Evolutionary conservation across 1,140 invertebrate species (phyloP).

Genomic region (Ganaspis sp.): DNA sequence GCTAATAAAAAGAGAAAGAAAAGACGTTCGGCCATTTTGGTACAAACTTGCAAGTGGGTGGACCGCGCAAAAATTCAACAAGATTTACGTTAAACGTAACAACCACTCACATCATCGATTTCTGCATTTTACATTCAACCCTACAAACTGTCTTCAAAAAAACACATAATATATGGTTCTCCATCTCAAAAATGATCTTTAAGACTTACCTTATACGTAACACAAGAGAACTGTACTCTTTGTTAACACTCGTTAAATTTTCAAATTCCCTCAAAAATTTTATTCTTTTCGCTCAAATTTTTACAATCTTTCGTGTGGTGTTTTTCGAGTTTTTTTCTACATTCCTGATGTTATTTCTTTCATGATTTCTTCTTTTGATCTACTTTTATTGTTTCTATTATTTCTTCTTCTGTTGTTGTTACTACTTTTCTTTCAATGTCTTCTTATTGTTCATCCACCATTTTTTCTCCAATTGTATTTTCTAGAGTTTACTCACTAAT

Average conservation of each 20-base stretch:
- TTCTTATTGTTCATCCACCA: no score
- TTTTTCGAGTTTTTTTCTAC: no score
- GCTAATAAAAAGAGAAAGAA: constrained; percentile 47
- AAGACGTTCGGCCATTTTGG: constrained; percentile 47
- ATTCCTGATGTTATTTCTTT: no score
- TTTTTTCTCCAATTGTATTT: no score
- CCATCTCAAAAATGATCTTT: constrained; percentile 1
- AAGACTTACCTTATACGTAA: constrained; percentile 10
- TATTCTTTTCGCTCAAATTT: background rate
- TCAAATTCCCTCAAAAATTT: background rate
- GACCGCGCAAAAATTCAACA: constrained; percentile 49
- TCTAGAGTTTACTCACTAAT: no score
- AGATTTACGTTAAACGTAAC: constrained; percentile 37
- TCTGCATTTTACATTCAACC: constrained; percentile 1
- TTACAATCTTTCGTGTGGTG: no score
- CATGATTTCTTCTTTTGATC: no score
- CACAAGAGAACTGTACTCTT: background rate
- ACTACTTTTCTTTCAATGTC: no score
- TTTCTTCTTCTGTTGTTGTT: no score
- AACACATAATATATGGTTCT: constrained; percentile 1
- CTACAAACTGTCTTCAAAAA: background rate
- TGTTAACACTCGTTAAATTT: background rate
- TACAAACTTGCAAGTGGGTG: constrained; percentile 35
- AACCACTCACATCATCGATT: constrained; percentile 25
- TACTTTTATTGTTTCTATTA: no score